phyloP scores from a whole-genome alignment of 30 jellyfish, hydroid and myxozoan genomes.

The Aurelia aurita region DNA sequence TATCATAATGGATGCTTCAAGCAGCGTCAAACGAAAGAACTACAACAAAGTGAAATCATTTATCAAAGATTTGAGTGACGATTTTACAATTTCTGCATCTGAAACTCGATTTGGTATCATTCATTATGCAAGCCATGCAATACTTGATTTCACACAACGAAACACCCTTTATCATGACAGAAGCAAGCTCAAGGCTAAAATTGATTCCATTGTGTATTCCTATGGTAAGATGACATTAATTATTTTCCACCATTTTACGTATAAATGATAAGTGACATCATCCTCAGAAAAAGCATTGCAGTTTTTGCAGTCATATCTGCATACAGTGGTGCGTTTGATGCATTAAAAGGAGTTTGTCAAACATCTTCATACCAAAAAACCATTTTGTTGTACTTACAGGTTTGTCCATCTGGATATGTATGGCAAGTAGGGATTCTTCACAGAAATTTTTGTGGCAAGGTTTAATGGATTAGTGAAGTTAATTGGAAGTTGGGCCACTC shows the following conservation, averaged over 20 bases:
- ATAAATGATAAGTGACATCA: too few relatives aligned
- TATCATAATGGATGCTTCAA: constrained; percentile 86
- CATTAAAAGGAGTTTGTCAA: too few relatives aligned
- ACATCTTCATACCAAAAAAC: too few relatives aligned
- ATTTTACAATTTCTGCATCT: constrained; percentile 58
- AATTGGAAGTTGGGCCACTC: too few relatives aligned
- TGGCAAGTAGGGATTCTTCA: too few relatives aligned
- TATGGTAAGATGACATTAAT: constrained; percentile 45
- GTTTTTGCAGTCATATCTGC: too few relatives aligned
- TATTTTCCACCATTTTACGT: background rate
- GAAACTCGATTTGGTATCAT: constrained; percentile 87
- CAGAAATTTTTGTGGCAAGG: too few relatives aligned
- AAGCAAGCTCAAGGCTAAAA: constrained; percentile 47
- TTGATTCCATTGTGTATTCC: constrained; percentile 42
- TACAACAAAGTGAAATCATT: constrained; percentile 65
- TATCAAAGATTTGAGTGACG: constrained; percentile 61
- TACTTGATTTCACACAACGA: constrained; percentile 54
- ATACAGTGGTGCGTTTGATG: too few relatives aligned
- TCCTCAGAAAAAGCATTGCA: too few relatives aligned
- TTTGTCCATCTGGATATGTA: too few relatives aligned
- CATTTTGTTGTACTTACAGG: too few relatives aligned
- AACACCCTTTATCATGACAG: constrained; percentile 67
- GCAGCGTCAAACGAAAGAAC: constrained; percentile 80
- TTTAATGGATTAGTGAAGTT: too few relatives aligned
- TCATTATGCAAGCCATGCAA: constrained; percentile 77